Base-by-base conservation (phyloP, 1,140 invertebrate species). In the Diachasma alloeum region DNA sequence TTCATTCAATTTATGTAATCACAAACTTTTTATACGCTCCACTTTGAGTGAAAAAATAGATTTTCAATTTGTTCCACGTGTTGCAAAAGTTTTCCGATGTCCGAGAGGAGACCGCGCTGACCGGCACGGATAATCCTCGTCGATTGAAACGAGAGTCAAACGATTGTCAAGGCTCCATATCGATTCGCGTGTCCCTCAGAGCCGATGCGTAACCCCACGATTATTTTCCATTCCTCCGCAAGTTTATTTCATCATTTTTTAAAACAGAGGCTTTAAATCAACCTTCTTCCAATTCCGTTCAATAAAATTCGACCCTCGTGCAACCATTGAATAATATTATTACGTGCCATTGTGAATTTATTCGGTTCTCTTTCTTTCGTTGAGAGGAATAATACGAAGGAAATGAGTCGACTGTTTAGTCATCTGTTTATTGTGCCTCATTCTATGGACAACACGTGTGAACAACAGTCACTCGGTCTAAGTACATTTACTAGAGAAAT, bases 151-250 rank as follows among this genome's bases (percentile, higher is more conserved):
- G 59, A 17, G 66, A 68, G 66, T 68, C 36, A 68, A 68, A 68
- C 17, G 66, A 68, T 68, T 68, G 66, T 68, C 66, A 68, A 68
- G 66, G 66, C n/a, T 68, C 17, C n/a, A 68, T 39, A 68, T 68
- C 31, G 36, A 68, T 68, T 68, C 31, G 31, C 66, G 66, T 68
- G 66, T 68, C 66, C 36, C 66, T n/a, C 15, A 39, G 4, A 19
- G 13, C 13, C 31, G 15, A 39, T 68, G 26, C 22, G 24, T 31
- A 36, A 31, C 59, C 22, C 31, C 26, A 37, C 17, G 8, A 68
- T 68, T 15, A 37, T 37, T 39, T 19, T 19, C 31, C 31, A 68
- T 68, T 37, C n/a, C n/a, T 68, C n/a, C 6, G 36, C 31, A 68
- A 68, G 36, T 68, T 68, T 17, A 37, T 37, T 39, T 39, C 31